A percentile compares a stretch with the other conserved stretches of the same genome.
phyloP scores from a whole-genome alignment of 2,113 vertebrate species.

The Pelobates fuscus region DNA sequence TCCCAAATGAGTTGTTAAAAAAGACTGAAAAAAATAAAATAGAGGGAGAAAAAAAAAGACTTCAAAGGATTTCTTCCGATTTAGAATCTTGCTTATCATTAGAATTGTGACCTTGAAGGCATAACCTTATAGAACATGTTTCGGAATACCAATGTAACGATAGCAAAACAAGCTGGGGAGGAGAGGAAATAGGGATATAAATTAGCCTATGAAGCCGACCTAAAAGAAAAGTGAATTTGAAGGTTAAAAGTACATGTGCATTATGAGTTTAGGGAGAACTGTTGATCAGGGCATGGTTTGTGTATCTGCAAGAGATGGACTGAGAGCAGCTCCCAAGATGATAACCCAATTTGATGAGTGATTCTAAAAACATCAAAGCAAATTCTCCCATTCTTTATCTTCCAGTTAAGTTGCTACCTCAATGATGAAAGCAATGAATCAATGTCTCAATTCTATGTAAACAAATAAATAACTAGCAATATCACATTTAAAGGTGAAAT shows the following conservation, averaged over 20 bases:
- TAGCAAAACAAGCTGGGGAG: slow-evolving; percentile 4
- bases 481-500: slow-evolving; percentile 19
- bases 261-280: slow-evolving; percentile 17
- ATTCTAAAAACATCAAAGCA: background rate
- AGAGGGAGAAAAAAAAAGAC: slow-evolving; percentile 34
- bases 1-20: slow-evolving; percentile 52
- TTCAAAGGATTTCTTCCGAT: slow-evolving; percentile 61
- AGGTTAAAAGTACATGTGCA: slow-evolving; percentile 41
- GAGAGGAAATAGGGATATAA: slow-evolving; percentile 8
- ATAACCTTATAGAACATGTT: slow-evolving; percentile 42
- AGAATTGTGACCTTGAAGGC: slow-evolving; percentile 60
- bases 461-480: slow-evolving; percentile 14
- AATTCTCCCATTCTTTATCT: background rate
- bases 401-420: background rate
- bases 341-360: slow-evolving; percentile 1
- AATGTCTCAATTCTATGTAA: slow-evolving; percentile 15
- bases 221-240: slow-evolving; percentile 18
- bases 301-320: background rate
- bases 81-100: slow-evolving; percentile 55
- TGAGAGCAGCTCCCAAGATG: background rate
- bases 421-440: slow-evolving; percentile 21
- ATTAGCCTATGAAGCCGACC: background rate
- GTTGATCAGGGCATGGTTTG: slow-evolving; percentile 1
- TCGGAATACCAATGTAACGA: slow-evolving; percentile 54
- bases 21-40: background rate